These are phyloP conservation scores for Petaurus breviceps DNA, from an alignment of 2,113 vertebrate genomes.

Conservation along the genomic window DNA sequence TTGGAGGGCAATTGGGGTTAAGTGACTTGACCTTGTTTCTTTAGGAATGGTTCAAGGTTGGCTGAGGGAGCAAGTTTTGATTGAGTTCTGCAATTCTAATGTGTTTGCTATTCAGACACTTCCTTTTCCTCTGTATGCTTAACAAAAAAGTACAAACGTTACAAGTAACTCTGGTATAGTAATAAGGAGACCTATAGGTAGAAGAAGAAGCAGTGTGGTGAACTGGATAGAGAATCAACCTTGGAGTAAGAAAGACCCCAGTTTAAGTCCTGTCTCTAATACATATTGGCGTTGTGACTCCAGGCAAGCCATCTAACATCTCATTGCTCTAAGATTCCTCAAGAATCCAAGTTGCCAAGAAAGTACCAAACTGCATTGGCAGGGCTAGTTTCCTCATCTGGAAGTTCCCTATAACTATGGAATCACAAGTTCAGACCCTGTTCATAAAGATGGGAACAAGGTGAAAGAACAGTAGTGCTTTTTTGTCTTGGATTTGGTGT, in stretches of 20 bases:
- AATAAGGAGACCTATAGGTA: neutral
- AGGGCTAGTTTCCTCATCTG: neutral
- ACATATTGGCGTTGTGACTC: neutral
- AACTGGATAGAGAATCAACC: neutral
- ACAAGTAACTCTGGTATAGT: neutral
- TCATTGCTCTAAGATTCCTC: neutral
- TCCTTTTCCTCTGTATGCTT: neutral
- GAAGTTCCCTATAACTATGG: neutral
- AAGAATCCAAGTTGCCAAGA: neutral
- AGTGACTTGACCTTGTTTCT: neutral
- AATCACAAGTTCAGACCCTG: neutral
- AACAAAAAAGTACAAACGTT: neutral
- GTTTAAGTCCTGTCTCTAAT: neutral
- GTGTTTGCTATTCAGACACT: neutral
- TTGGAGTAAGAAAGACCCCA: neutral
- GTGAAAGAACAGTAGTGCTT: neutral
- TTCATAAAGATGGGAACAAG: neutral
- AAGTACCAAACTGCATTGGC: neutral
- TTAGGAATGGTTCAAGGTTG: neutral
- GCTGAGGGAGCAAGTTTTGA: neutral
- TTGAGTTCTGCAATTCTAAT: neutral
- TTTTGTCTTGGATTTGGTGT: neutral
- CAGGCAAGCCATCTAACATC: neutral
- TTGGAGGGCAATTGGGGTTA: no score
- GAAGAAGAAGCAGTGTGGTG: neutral